A percentile compares a stretch with the other conserved stretches of the same genome.
Conservation (phyloP, 1,140 invertebrate genomes). For the Aphelenchoides avenae region DNA sequence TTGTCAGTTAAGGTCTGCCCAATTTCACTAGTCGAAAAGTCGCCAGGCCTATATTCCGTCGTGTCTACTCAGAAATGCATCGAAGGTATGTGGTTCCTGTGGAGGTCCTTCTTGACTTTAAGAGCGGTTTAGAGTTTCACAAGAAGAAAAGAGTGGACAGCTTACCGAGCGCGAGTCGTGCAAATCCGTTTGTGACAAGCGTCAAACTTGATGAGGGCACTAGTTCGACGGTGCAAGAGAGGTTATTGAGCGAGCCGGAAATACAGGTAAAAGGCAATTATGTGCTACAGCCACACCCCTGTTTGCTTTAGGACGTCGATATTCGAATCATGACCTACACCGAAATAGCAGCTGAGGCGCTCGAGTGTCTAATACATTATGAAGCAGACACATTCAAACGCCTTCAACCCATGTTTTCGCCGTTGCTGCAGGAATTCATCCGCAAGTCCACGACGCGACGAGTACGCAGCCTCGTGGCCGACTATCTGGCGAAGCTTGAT, state of each 20-base stretch:
- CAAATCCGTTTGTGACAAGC: neutral
- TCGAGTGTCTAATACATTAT: neutral
- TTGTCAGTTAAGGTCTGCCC: neutral
- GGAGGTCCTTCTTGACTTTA: neutral
- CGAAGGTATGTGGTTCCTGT: neutral
- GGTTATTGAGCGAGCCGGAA: neutral
- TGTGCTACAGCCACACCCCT: neutral
- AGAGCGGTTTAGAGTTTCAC: conserved; percentile 2
- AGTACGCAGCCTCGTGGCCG: neutral
- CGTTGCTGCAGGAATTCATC: conserved; percentile 1
- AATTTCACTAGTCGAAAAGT: neutral
- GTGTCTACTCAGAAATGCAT: conserved; percentile 3
- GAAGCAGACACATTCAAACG: neutral
- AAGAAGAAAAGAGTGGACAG: conserved; percentile 6
- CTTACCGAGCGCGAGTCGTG: neutral
- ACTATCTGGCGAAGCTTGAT: neutral
- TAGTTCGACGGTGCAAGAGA: neutral
- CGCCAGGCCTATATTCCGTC: neutral
- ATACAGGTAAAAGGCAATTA: neutral
- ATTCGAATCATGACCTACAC: conserved; percentile 5
- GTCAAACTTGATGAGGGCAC: neutral
- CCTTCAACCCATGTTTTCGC: conserved; percentile 2
- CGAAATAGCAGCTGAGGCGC: neutral
- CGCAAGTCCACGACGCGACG: neutral
- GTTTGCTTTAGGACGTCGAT: neutral